These are phyloP conservation scores for Drosophila nigrodunni DNA, from an alignment of 1,140 invertebrate genomes.

Conservation along the genomic window DNA sequence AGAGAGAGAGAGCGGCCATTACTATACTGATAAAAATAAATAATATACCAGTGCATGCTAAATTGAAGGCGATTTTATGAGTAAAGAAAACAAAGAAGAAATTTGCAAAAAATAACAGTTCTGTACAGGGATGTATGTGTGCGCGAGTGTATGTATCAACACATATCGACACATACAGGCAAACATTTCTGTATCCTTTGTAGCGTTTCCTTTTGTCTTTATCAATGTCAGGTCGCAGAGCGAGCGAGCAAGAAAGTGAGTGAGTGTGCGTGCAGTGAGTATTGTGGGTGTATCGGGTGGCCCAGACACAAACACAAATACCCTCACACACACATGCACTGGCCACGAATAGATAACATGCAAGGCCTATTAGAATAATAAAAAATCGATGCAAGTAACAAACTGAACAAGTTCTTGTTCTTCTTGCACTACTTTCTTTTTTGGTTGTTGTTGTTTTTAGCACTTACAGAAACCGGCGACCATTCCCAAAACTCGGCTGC, in stretches of 20 bases:
- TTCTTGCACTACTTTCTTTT: slow-evolving; percentile 7
- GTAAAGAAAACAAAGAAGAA: slow-evolving; percentile 26
- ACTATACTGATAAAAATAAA: slow-evolving; percentile 33
- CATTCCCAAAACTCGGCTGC: slow-evolving; percentile 92
- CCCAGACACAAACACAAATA: slow-evolving; percentile 17
- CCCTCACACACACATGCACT: slow-evolving; percentile 22
- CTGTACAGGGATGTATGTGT: not conserved
- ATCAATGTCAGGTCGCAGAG: slow-evolving; percentile 69
- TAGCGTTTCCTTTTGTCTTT: slow-evolving; percentile 59
- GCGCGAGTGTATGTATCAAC: not conserved
- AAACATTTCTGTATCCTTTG: slow-evolving; percentile 78
- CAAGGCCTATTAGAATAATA: slow-evolving; percentile 44
- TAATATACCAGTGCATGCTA: slow-evolving; percentile 37
- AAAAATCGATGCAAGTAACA: slow-evolving; percentile 72
- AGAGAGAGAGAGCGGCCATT: not conserved
- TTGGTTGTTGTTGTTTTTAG: slow-evolving; percentile 9
- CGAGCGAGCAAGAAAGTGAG: slow-evolving; percentile 41
- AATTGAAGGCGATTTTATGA: slow-evolving; percentile 41
- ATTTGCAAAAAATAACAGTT: slow-evolving; percentile 14
- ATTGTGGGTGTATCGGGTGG: slow-evolving; percentile 32
- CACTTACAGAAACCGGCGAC: slow-evolving; percentile 92
- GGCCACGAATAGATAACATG: slow-evolving; percentile 43
- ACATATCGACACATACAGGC: slow-evolving; percentile 26
- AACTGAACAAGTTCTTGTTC: slow-evolving; percentile 14
- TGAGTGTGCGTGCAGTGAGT: slow-evolving; percentile 57